Conservation (phyloP, 2,797 vertebrate species). For the Centropyge bicolor region DNA sequence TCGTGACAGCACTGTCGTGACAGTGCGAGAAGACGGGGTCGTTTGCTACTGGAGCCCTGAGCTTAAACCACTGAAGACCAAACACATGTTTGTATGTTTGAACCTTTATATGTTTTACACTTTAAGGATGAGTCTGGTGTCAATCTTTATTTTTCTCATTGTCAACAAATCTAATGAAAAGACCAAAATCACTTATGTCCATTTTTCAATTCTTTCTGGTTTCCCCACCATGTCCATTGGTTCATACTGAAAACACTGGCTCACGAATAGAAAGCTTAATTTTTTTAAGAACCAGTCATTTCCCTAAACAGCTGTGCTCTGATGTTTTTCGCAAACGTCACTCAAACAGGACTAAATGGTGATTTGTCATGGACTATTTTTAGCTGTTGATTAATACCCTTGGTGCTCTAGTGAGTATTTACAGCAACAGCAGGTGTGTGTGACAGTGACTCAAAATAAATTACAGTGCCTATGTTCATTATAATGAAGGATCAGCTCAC, state of each 20-base stretch:
- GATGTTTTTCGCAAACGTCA: background rate
- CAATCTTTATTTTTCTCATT: background rate
- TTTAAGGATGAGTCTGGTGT: background rate
- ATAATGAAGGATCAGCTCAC: background rate
- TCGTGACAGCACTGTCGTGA: constrained; percentile 82
- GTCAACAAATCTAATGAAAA: background rate
- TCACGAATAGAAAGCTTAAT: background rate
- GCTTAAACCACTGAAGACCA: constrained; percentile 86
- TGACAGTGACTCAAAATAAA: background rate
- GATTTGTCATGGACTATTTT: no score
- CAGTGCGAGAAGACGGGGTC: constrained; percentile 85
- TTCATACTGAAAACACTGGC: background rate
- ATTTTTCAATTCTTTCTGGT: background rate
- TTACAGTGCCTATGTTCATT: background rate
- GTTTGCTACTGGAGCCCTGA: constrained; percentile 87
- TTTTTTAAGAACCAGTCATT: background rate
- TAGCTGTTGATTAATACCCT: background rate
- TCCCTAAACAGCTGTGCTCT: background rate
- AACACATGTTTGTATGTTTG: constrained; percentile 87
- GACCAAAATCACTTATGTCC: background rate
- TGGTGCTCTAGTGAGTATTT: background rate
- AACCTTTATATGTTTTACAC: background rate
- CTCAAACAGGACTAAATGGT: no score
- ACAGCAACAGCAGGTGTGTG: background rate
- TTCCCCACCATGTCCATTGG: no score